A percentile compares a stretch with the other conserved stretches of the same genome.
These are phyloP conservation scores for Palaemon carinicauda DNA, from an alignment of 1,140 invertebrate species.

Conservation along the genomic window DNA sequence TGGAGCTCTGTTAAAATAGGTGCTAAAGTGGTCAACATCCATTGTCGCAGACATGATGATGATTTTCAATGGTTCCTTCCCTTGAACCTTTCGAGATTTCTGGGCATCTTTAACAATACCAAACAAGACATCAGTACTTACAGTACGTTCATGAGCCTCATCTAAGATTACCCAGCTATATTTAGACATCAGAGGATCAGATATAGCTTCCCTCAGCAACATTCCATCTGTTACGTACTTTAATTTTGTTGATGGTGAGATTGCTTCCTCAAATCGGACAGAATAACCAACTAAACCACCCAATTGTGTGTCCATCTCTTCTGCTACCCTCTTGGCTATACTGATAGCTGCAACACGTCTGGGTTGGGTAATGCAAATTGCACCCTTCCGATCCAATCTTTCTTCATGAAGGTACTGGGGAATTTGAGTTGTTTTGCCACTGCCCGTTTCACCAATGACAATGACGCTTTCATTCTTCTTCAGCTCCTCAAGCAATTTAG, in stretches of 20 bases:
- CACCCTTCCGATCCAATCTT: conserved; percentile 66
- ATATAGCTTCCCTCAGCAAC: conserved; percentile 87
- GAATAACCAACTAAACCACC: conserved; percentile 86
- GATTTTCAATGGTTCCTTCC: conserved; percentile 67
- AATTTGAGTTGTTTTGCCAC: conserved; percentile 91
- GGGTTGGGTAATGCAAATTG: conserved; percentile 70
- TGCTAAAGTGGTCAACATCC: conserved; percentile 91
- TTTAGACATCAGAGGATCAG: conserved; percentile 73
- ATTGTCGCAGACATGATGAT: conserved; percentile 95
- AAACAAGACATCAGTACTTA: conserved; percentile 94
- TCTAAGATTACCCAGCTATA: conserved; percentile 93
- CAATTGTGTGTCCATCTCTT: conserved; percentile 74
- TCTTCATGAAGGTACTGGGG: conserved; percentile 78
- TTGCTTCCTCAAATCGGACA: conserved; percentile 91
- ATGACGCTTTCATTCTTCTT: conserved; percentile 70
- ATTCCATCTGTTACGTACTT: conserved; percentile 94
- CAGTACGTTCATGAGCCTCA: conserved; percentile 96
- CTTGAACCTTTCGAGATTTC: conserved; percentile 71
- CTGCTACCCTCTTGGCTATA: conserved; percentile 85
- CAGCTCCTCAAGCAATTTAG: conserved; percentile 45
- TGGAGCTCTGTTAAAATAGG: conserved; percentile 87
- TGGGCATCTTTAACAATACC: conserved; percentile 83
- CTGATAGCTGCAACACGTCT: conserved; percentile 91
- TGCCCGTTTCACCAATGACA: conserved; percentile 88
- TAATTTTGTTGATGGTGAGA: conserved; percentile 79